Evolutionary conservation across 1,140 invertebrate species (phyloP), one percentile per base, ranked within the genome.

Genomic region (Scaptomyza hsui): DNA sequence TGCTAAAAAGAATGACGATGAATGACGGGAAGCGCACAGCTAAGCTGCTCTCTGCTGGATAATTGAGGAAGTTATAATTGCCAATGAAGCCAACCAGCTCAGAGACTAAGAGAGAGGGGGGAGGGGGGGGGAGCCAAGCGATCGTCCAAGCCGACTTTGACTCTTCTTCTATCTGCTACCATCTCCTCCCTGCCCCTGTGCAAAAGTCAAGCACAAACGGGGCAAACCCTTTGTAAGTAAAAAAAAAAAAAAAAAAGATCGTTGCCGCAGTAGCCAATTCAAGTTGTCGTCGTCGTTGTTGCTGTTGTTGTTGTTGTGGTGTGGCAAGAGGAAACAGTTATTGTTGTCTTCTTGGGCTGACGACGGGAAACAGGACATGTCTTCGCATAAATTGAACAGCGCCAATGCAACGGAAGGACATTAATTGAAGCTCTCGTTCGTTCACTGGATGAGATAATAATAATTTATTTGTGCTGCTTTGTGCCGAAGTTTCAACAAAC

Each of bases 61-160:
- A 90, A 90, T 90, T 90, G 89, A 90, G 89, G 89, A 90, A 89
- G 89, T 90, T 90, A 90, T 90, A 90, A 90, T 90, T 90, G 81
- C 89, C 85, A 89, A 89, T 88, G 88, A 88, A 89, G 78, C 79
- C 79, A 63, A 63, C 63, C 75, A 71, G 67, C 48, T 65, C 63
- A 57, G 52, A 55, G 53, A 59, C 63, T 24, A 64, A 67, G 44
- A 59, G 63, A 64, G 44, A 42, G 42, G 1, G 24, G 24, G 24
- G 51, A 35, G 44, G 49, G 42, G 55, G 44, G 49, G 42, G 55
- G 35, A 42, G 53, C 26, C 56, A 48, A 70, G 45, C 47, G 52
- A 42, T 26, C 59, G 18, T 51, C 32, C 44, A 51, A 39, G 29
- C 29, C 44, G 44, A 45, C n/a, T 39, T 35, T 26, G 39, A 51